Evolutionary conservation across 2,113 vertebrate species (phyloP), one percentile per base, ranked within the genome.

Genomic region (Pteropus alecto): DNA sequence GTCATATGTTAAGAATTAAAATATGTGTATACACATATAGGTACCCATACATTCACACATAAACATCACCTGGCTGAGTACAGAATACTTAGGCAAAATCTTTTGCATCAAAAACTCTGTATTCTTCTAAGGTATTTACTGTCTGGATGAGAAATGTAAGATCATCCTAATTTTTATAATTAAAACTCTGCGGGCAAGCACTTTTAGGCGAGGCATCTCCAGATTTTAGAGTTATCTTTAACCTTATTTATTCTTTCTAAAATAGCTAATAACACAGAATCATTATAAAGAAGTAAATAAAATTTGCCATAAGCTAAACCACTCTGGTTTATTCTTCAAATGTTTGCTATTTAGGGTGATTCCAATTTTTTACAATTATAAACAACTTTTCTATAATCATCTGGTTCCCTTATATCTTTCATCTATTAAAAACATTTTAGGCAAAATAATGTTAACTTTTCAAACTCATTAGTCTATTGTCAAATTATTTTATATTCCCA

Each of bases 121-220:
- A 43, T 73, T 87, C 82, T 91, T 89, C 33, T 93, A 61, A 79
- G 24, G 51, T 70, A 24, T 88, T 63, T 38, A 81, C 38, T 65
- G 12, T 67, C 58, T 60, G n/a, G 5, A n/a, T 67, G 30, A 91
- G 76, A 88, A 96, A 93, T 24, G 10, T 78, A 54, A 84, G 14
- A n/a, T 82, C 60, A 96, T 18, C 21, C 11, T 77, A 28, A 71
- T 30, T 92, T 96, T 90, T 93, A 60, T 38, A 88, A 95, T 77
- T 61, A 60, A 91, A 89, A 60, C 56, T 93, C 86, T 58, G 43
- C 51, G 26, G 22, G 22, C 46, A 73, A 54, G 43, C 2, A 79
- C 56, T 87, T 92, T 90, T 35, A 95, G 41, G 14, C 16, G 13
- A 95, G 12, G 7, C 24, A 33, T 77, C 54, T 79, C 21, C 19